Evolutionary conservation across 1,140 invertebrate genomes (phyloP), one percentile per base, ranked within the genome.

Genomic region (Drosophila auraria): DNA sequence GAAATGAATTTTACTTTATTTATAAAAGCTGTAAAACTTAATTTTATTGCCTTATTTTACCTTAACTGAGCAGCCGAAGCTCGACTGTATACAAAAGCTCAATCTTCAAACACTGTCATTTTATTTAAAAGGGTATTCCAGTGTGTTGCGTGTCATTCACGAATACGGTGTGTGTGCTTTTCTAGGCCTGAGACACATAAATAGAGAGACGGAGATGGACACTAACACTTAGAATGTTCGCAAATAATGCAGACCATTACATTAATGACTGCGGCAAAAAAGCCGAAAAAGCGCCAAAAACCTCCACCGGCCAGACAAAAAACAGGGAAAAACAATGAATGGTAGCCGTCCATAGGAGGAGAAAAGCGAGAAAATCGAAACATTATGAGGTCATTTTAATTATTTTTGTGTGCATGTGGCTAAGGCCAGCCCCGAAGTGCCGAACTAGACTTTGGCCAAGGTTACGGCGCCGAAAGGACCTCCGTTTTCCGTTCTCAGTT

Each of bases 361-460:
- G 61, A 63, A 36, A 36, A 44, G 27, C 58, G 61, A 77, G 62
- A 83, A 84, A 84, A 84, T 84, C 82, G 82, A 84, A 84, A 84
- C 82, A 73, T 84, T 84, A 84, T 84, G 82, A 84, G 82, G 82
- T 84, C 82, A 84, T 84, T 84, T 84, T 84, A 84, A 84, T 84
- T 84, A 84, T 84, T 84, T 84, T 84, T 80, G 58, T 79, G 63
- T 79, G 64, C 59, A 70, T 79, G 64, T 77, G 71, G 70, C 81
- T 59, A 59, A 72, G 71, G 75, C 80, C 61, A 59, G 76, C 71
- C 76, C 51, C 68, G 47, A 70, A 64, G 82, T 49, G 51, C 40
- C 58, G 20, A 44, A 57, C 54, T 62, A 42, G 73, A 70, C 77
- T 78, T 57, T 61, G 12, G 73, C 71, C 82, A 80, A 84, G 82